Conservation (phyloP, 2,888 invertebrate species). For the Empis livida region DNA sequence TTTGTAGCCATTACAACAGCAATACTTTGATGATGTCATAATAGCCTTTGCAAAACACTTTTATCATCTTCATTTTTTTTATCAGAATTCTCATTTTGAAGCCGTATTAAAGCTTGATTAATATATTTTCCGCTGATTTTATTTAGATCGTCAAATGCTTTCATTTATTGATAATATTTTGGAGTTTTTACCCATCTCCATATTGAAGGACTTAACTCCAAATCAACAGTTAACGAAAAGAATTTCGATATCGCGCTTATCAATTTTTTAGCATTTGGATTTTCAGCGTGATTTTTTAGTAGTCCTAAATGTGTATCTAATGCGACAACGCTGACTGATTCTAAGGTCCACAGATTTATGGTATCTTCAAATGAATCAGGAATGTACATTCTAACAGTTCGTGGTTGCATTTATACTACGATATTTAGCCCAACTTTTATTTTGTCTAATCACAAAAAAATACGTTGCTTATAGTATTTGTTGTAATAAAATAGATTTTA, state of each 20-base stretch:
- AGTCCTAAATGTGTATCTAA: conserved; percentile 21
- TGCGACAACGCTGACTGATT: conserved; percentile 34
- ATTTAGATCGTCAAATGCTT: conserved; percentile 16
- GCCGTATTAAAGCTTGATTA: conserved; percentile 20
- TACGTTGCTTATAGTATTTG: neutral
- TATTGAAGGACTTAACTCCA: conserved; percentile 16
- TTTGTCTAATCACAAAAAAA: neutral
- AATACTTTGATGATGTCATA: conserved; percentile 43
- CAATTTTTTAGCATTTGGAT: conserved; percentile 4
- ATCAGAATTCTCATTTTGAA: conserved; percentile 17
- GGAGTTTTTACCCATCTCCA: conserved; percentile 16
- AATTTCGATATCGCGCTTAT: conserved; percentile 6
- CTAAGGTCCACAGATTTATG: conserved; percentile 42
- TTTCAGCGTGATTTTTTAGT: conserved; percentile 9
- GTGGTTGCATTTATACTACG: conserved; percentile 47
- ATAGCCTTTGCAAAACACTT: conserved; percentile 47
- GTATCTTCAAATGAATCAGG: conserved; percentile 35
- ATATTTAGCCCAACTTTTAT: conserved; percentile 47
- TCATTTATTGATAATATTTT: conserved; percentile 13
- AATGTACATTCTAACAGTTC: conserved; percentile 39
- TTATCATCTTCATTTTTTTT: conserved; percentile 34
- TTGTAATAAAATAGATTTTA: neutral
- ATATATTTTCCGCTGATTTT: conserved; percentile 27
- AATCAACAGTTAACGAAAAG: conserved; percentile 9
- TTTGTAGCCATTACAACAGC: conserved; percentile 52